Conservation (phyloP, 2,888 invertebrate genomes). For the Lithophane socia region DNA sequence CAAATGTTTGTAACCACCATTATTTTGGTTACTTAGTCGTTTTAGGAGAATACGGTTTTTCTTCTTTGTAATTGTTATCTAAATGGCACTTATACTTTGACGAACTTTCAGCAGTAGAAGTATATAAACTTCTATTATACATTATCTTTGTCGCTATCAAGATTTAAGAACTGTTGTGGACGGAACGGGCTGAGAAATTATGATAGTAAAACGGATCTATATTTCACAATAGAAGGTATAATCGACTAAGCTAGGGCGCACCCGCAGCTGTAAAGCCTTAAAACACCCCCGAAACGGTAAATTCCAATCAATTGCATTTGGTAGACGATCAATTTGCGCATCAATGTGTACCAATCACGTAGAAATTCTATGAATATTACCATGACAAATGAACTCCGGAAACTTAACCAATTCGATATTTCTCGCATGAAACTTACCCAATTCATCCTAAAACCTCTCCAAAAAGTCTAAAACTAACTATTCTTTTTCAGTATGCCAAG, state of each 20-base stretch:
- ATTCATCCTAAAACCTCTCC: neutral
- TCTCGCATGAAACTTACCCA: neutral
- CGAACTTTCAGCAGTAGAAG: neutral
- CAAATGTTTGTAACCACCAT: constrained; percentile 24
- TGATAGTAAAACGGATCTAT: neutral
- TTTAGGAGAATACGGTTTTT: constrained; percentile 14
- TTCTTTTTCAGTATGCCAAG: constrained; percentile 23
- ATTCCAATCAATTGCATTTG: too few species aligned
- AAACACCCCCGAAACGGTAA: too few species aligned
- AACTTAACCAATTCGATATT: neutral
- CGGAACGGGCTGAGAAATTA: too few species aligned
- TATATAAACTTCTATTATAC: neutral
- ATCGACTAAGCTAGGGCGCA: neutral
- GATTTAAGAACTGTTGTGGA: neutral
- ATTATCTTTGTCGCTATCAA: neutral
- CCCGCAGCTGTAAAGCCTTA: too few species aligned
- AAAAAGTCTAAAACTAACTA: constrained; percentile 5
- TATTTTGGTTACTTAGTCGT: constrained; percentile 28
- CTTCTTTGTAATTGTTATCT: constrained; percentile 12
- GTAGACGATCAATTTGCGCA: too few species aligned
- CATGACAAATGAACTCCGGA: neutral
- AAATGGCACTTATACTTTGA: constrained; percentile 11
- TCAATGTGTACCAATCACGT: too few species aligned
- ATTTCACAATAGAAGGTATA: neutral
- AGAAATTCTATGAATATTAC: neutral